phyloP scores from a whole-genome alignment of 2,113 vertebrate genomes.

The Atrichornis clamosus region DNA sequence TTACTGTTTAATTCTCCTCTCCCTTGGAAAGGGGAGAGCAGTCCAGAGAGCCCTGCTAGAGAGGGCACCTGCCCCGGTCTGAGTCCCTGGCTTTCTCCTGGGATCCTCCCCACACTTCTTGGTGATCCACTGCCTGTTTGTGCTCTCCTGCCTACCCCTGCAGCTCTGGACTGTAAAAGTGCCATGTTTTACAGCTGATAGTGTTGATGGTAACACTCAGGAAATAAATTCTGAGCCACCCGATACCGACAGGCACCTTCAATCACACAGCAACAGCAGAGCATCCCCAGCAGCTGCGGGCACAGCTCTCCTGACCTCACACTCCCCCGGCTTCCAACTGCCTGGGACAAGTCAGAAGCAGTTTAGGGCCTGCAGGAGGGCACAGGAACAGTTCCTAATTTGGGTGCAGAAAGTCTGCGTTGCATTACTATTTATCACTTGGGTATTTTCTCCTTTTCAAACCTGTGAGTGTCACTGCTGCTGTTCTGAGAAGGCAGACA shows the following conservation, averaged over 20 bases:
- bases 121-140: accelerated
- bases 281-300: background rate
- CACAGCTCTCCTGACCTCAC: background rate
- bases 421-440: background rate
- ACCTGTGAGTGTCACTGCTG: background rate
- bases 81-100: background rate
- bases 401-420: background rate
- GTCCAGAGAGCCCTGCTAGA: background rate
- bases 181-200: background rate
- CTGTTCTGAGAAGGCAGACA: background rate
- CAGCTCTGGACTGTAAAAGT: background rate
- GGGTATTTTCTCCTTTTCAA: background rate
- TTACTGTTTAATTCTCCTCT: background rate
- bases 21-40: background rate
- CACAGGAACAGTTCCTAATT: background rate
- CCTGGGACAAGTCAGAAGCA: background rate
- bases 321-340: background rate
- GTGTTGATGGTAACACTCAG: background rate
- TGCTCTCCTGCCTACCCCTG: background rate
- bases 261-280: background rate
- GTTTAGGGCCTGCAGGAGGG: background rate
- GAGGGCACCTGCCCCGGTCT: background rate
- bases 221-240: background rate
- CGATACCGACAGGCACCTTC: background rate
- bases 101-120: background rate